Evolutionary conservation across 2,888 invertebrate species (phyloP).

Genomic region (Ellobium chinense): DNA sequence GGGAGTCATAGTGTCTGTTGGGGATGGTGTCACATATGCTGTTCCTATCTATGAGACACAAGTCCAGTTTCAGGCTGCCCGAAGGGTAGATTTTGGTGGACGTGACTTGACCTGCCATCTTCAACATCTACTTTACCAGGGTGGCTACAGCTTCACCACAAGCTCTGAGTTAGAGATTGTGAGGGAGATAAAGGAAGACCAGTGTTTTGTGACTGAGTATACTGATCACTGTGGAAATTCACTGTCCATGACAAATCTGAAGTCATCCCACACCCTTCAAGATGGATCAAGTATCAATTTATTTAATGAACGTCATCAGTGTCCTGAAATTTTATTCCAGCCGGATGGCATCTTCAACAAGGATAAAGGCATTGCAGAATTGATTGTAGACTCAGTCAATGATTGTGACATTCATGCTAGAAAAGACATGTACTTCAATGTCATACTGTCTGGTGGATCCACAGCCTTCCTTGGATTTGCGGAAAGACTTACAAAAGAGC

Average conservation of each 20-base stretch:
- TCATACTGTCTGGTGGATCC: conserved; percentile 92
- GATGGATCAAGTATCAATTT: conserved; percentile 62
- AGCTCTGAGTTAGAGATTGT: conserved; percentile 7
- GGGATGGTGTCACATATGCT: conserved; percentile 43
- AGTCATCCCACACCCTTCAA: conserved; percentile 73
- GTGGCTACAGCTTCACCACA: conserved; percentile 1
- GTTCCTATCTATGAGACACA: conserved; percentile 40
- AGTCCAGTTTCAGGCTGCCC: not conserved
- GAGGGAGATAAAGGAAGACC: conserved; percentile 1
- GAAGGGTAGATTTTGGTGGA: conserved; percentile 31
- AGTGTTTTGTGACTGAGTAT: conserved; percentile 5
- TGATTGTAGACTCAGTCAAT: conserved; percentile 71
- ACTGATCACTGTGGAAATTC: not conserved
- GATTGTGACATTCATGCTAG: conserved; percentile 74
- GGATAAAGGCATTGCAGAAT: conserved; percentile 69
- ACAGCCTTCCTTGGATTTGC: conserved; percentile 93
- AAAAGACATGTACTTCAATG: conserved; percentile 72
- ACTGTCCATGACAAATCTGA: conserved; percentile 40
- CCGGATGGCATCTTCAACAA: not conserved
- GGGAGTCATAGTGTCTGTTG: conserved; percentile 37
- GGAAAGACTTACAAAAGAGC: not conserved
- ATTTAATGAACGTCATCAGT: not conserved
- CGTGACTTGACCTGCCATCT: conserved; percentile 18
- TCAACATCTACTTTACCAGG: conserved; percentile 19
- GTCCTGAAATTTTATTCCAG: not conserved